These are phyloP conservation scores for Lypha dubia DNA, from an alignment of 2,888 invertebrate species.

Conservation along the genomic window DNA sequence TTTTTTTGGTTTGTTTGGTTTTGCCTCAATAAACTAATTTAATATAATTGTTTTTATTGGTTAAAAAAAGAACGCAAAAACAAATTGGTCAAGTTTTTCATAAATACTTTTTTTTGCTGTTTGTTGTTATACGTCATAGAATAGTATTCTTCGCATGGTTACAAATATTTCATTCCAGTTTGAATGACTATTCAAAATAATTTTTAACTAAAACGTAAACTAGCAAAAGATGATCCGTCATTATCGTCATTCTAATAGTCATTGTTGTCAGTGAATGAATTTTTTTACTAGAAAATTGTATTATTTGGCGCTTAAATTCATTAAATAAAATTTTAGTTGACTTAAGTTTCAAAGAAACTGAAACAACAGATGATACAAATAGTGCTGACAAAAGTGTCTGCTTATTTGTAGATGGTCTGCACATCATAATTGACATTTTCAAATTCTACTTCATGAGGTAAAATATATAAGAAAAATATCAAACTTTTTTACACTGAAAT, in stretches of 20 bases:
- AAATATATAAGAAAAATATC: no score
- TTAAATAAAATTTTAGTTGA: constrained; percentile 42
- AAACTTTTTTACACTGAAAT: no score
- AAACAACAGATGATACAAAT: no score
- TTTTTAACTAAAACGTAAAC: constrained; percentile 43
- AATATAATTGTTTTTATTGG: neutral
- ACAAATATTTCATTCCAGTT: constrained; percentile 40
- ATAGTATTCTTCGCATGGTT: constrained; percentile 30
- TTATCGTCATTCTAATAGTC: constrained; percentile 45
- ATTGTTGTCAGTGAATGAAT: constrained; percentile 39
- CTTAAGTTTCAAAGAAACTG: no score
- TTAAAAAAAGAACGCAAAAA: neutral
- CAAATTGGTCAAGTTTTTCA: constrained; percentile 24
- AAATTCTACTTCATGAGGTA: no score
- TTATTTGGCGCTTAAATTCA: constrained; percentile 49
- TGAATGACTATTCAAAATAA: constrained; percentile 63
- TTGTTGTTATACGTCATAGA: constrained; percentile 10
- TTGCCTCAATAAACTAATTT: constrained; percentile 21
- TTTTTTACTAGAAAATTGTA: constrained; percentile 28
- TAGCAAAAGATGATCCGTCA: constrained; percentile 61
- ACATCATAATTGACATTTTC: no score
- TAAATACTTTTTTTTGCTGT: neutral
- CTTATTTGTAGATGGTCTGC: no score
- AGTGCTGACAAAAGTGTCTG: no score
- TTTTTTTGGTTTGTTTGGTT: no score